These are phyloP conservation scores for Andricus curvator DNA, from an alignment of 2,888 invertebrate species.

Conservation along the genomic window DNA sequence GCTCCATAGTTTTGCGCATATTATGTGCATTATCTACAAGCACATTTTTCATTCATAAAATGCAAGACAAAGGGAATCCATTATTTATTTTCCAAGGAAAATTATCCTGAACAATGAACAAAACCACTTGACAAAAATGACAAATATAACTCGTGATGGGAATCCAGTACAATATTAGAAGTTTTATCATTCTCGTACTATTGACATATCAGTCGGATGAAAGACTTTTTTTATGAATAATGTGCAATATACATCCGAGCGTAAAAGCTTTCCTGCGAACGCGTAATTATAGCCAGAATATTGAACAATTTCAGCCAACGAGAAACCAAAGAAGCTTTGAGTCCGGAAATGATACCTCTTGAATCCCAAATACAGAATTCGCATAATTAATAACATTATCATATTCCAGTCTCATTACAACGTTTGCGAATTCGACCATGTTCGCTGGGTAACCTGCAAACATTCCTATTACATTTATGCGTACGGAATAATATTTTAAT, in stretches of 20 bases:
- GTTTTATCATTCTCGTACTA: slow-evolving; percentile 20
- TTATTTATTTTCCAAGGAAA: not conserved
- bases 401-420: not conserved
- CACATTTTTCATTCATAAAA: not conserved
- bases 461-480: not conserved
- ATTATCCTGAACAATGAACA: not conserved
- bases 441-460: not conserved
- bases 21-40: not conserved
- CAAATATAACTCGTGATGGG: not conserved
- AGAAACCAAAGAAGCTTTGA: not conserved
- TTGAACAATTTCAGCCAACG: not conserved
- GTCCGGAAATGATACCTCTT: not conserved
- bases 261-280: not conserved
- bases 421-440: not conserved
- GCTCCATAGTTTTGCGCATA: not conserved
- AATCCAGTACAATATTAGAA: not conserved
- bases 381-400: not conserved
- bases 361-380: slow-evolving; percentile 4
- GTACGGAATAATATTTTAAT: not conserved
- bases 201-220: slow-evolving; percentile 5
- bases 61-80: not conserved
- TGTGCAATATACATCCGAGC: not conserved
- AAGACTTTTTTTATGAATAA: not conserved
- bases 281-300: not conserved
- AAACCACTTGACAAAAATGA: not conserved